These are phyloP conservation scores for Alouatta palliata DNA, from an alignment of 2,113 vertebrate species.

Conservation along the genomic window DNA sequence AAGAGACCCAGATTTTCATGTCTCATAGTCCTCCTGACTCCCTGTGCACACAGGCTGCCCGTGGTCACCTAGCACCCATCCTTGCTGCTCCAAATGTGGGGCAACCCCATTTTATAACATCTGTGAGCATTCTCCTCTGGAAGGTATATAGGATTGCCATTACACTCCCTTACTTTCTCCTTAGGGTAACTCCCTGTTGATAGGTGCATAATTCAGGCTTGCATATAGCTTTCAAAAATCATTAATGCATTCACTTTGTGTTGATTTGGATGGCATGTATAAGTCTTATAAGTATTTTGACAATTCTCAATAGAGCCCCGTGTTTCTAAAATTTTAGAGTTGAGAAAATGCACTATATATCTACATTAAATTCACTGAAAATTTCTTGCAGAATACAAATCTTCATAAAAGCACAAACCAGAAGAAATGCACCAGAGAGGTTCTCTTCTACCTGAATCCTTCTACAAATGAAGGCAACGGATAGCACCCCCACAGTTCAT, in stretches of 20 bases:
- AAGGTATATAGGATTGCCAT: not conserved
- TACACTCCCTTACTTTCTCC: not conserved
- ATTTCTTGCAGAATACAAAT: not conserved
- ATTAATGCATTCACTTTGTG: not conserved
- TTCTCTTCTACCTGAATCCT: not conserved
- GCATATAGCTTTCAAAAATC: not conserved
- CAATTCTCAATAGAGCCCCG: not conserved
- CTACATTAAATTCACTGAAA: not conserved
- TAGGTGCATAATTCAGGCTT: not conserved
- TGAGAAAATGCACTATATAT: not conserved
- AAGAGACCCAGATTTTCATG: too few species aligned
- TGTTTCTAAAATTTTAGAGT: not conserved
- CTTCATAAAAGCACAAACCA: not conserved
- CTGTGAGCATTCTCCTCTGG: not conserved
- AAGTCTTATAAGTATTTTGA: not conserved
- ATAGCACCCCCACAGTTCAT: fast-evolving
- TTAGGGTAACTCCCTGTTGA: not conserved
- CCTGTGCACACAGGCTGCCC: not conserved
- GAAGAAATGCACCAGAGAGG: not conserved
- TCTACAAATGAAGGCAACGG: not conserved
- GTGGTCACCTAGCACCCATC: not conserved
- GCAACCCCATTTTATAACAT: too few species aligned
- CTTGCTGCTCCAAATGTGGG: not conserved
- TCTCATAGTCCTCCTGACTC: not conserved
- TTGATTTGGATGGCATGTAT: not conserved